These are phyloP conservation scores for Carcinoscorpius rotundicauda DNA, from an alignment of 1,140 invertebrate species.

Conservation along the genomic window DNA sequence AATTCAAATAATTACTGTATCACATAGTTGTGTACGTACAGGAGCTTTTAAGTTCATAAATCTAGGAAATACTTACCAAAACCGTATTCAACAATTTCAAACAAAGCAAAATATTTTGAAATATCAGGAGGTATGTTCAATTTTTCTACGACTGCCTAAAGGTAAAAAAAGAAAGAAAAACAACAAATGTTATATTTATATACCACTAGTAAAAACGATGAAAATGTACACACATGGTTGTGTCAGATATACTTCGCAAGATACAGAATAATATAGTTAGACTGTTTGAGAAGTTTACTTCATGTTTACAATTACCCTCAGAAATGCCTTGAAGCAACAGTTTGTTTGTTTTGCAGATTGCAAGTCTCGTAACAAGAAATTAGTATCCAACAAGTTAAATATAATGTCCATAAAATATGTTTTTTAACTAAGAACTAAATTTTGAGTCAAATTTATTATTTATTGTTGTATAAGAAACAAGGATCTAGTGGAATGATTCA, in stretches of 20 bases:
- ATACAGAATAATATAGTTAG: neutral
- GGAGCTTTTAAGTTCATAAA: no score
- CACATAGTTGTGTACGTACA: no score
- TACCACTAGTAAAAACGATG: neutral
- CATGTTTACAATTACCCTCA: no score
- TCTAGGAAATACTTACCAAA: constrained; percentile 52
- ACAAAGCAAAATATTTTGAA: constrained; percentile 87
- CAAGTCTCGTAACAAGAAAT: no score
- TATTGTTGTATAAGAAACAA: no score
- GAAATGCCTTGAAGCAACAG: no score
- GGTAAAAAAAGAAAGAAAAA: constrained; percentile 14
- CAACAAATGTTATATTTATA: constrained; percentile 2
- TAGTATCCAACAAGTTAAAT: no score
- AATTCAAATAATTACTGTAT: neutral
- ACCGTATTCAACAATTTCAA: constrained; percentile 95
- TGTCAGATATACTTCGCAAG: neutral
- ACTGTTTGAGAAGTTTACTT: neutral
- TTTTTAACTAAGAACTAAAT: no score
- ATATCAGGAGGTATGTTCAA: constrained; percentile 65
- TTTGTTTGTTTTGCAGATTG: no score
- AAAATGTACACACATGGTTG: neutral
- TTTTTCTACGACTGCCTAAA: constrained; percentile 64
- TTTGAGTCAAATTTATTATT: no score
- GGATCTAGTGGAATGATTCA: no score
- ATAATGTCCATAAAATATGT: no score